These are phyloP conservation scores for Erythrolamprus reginae DNA, from an alignment of 2,113 vertebrate species.

Conservation along the genomic window DNA sequence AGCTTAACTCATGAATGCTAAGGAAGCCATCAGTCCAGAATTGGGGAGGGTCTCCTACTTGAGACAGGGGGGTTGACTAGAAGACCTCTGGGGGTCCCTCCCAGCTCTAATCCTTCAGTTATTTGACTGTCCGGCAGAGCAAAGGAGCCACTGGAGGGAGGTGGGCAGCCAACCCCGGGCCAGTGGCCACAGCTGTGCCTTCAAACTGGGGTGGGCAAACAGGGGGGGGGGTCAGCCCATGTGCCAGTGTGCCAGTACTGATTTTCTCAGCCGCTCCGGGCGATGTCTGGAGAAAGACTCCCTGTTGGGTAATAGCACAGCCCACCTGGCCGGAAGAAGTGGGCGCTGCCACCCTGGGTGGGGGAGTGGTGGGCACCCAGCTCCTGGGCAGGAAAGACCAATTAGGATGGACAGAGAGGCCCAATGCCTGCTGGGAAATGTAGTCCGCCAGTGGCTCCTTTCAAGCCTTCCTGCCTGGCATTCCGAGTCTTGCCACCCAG, in stretches of 20 bases:
- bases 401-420: neutral
- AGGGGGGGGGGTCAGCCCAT: neutral
- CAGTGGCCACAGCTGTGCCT: neutral
- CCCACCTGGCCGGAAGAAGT: neutral
- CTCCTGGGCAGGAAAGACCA: neutral
- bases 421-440: neutral
- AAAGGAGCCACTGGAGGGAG: neutral
- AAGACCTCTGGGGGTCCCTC: neutral
- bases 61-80: neutral
- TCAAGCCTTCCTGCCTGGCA: neutral
- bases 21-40: neutral
- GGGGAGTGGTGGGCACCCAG: neutral
- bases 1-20: neutral
- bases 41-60: neutral
- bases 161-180: neutral
- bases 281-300: neutral
- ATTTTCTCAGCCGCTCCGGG: neutral
- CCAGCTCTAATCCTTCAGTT: neutral
- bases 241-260: neutral
- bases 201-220: neutral
- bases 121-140: neutral
- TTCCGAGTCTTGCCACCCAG: neutral
- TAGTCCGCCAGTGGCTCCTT: neutral
- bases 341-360: neutral
- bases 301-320: neutral